Percentiles rank a stretch among this genome's conserved stretches.
phyloP scores from a whole-genome alignment of 1,140 invertebrate genomes.

The Cyclina sinensis region DNA sequence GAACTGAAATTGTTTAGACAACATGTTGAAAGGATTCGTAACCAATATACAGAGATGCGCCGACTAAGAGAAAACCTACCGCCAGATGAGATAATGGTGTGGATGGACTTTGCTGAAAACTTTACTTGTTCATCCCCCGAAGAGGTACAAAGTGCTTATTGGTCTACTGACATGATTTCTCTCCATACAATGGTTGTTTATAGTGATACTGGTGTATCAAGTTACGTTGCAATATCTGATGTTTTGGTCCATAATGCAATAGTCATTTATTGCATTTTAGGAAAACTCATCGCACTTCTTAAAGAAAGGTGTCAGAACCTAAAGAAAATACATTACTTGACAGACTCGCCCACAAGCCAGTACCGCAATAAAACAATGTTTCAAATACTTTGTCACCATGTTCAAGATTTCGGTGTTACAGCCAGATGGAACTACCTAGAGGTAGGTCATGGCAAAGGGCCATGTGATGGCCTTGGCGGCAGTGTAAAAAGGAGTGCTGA shows the following conservation, averaged over 20 bases:
- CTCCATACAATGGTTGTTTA: too few species aligned
- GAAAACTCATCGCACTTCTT: constrained; percentile 35
- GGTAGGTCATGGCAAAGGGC: constrained; percentile 63
- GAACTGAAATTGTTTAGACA: constrained; percentile 48
- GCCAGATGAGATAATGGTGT: constrained; percentile 5
- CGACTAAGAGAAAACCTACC: background rate
- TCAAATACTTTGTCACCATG: constrained; percentile 33
- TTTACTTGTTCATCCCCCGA: constrained; percentile 63
- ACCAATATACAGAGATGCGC: constrained; percentile 18
- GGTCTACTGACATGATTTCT: constrained; percentile 25
- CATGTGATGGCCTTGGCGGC: constrained; percentile 67
- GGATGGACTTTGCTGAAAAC: constrained; percentile 73
- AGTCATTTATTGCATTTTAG: constrained; percentile 57
- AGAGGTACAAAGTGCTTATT: constrained; percentile 71
- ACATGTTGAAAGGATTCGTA: constrained; percentile 51
- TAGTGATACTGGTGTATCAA: too few species aligned
- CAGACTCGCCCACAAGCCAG: constrained; percentile 64
- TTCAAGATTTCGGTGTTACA: constrained; percentile 47
- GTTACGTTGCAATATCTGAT: constrained; percentile 64
- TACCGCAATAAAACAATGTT: constrained; percentile 65
- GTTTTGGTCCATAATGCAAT: constrained; percentile 47
- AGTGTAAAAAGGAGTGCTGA: constrained; percentile 65
- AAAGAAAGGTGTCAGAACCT: constrained; percentile 26
- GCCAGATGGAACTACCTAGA: constrained; percentile 71
- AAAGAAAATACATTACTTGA: constrained; percentile 69